Evolutionary conservation across 2,888 invertebrate genomes (phyloP).

Genomic region (Drosophila nr. perissopoda): DNA sequence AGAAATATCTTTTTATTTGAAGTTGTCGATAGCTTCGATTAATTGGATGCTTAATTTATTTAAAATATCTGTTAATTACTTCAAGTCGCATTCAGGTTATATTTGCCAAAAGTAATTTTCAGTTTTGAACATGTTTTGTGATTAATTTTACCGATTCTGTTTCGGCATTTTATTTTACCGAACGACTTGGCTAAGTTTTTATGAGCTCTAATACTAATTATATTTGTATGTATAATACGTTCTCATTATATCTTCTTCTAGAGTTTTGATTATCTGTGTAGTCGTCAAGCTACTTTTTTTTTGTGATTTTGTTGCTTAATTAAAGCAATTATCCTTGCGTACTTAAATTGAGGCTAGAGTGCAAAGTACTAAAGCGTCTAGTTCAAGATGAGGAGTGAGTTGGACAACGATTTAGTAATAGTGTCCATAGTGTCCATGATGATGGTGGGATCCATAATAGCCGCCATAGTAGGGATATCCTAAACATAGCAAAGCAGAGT

Average conservation of each 20-base stretch:
- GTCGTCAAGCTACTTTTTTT: slow-evolving; percentile 34
- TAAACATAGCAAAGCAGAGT: slow-evolving; percentile 7
- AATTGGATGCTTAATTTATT: slow-evolving; percentile 47
- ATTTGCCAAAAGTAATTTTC: slow-evolving; percentile 58
- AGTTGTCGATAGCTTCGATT: slow-evolving; percentile 9
- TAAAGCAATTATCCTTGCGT: slow-evolving; percentile 76
- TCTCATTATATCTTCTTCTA: slow-evolving; percentile 17
- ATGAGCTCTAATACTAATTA: slow-evolving; percentile 60
- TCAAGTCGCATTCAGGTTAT: slow-evolving; percentile 32
- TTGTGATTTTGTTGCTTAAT: slow-evolving; percentile 68
- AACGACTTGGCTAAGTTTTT: slow-evolving; percentile 44
- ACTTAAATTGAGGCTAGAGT: slow-evolving; percentile 60
- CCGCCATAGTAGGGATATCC: slow-evolving; percentile 81
- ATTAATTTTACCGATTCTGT: slow-evolving; percentile 24
- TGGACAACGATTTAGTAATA: slow-evolving; percentile 65
- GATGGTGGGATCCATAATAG: slow-evolving; percentile 73
- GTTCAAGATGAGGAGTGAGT: slow-evolving; percentile 47
- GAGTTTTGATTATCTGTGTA: background rate
- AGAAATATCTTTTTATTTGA: slow-evolving; percentile 16
- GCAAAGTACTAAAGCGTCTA: slow-evolving; percentile 54
- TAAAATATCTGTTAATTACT: slow-evolving; percentile 64
- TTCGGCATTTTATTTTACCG: slow-evolving; percentile 28
- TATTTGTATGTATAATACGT: slow-evolving; percentile 47
- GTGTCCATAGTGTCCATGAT: slow-evolving; percentile 79
- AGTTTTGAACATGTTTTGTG: slow-evolving; percentile 51